A percentile compares a stretch with the other conserved stretches of the same genome.
These are phyloP conservation scores for Steinernema scapterisci DNA, from an alignment of 2,888 invertebrate genomes.

Conservation along the genomic window DNA sequence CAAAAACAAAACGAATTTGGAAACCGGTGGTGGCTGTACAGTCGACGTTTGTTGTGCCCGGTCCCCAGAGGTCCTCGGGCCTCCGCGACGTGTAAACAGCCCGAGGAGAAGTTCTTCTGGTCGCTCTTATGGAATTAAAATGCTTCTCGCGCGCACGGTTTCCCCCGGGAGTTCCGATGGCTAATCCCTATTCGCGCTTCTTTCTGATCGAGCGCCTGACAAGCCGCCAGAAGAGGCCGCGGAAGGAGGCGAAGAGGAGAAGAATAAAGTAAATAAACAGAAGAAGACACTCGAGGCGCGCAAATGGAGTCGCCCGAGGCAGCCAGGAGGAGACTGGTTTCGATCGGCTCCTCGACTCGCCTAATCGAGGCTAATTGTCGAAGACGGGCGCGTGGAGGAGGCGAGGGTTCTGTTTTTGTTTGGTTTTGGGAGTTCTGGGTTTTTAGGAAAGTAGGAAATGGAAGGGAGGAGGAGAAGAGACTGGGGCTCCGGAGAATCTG, in stretches of 20 bases:
- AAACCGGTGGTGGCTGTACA: background rate
- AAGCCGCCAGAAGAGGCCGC: slow-evolving; percentile 6
- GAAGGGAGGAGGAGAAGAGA: too few species aligned
- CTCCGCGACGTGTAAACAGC: background rate
- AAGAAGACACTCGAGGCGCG: slow-evolving; percentile 27
- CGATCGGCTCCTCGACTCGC: background rate
- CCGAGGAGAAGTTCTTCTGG: background rate
- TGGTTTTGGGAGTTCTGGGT: background rate
- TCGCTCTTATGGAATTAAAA: slow-evolving; percentile 12
- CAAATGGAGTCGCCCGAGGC: slow-evolving; percentile 17
- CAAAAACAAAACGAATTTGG: slow-evolving; percentile 11
- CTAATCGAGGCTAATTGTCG: slow-evolving; percentile 33
- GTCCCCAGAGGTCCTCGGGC: background rate
- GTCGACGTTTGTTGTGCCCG: background rate
- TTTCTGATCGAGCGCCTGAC: slow-evolving; percentile 20
- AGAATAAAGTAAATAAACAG: slow-evolving; percentile 27
- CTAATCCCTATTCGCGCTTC: slow-evolving; percentile 28
- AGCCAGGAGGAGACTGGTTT: background rate
- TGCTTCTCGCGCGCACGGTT: background rate
- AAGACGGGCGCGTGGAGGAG: background rate
- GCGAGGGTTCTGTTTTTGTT: background rate
- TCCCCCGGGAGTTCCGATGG: slow-evolving; percentile 3
- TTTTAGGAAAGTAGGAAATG: too few species aligned
- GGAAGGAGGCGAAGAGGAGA: background rate
- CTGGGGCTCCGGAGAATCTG: too few species aligned